Conservation (phyloP, 1,140 invertebrate species). For the Patella vulgata region DNA sequence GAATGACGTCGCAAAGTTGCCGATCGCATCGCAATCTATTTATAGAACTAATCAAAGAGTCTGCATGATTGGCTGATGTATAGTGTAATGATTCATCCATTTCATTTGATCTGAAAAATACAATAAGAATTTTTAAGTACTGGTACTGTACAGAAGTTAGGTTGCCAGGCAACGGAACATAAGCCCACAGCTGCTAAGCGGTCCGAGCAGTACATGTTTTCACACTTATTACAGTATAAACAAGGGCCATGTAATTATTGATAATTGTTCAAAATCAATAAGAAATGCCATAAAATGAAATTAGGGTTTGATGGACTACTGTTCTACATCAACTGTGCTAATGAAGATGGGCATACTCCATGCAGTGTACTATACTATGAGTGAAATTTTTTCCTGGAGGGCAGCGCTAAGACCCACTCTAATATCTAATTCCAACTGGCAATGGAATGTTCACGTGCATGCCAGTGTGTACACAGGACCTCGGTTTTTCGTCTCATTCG, state of each 20-base stretch:
- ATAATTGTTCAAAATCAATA: neutral
- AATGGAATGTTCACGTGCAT: too few relatives aligned
- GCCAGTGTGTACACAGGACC: too few relatives aligned
- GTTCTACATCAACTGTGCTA: too few relatives aligned
- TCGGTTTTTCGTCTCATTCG: too few relatives aligned
- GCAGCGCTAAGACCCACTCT: too few relatives aligned
- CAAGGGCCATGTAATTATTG: neutral
- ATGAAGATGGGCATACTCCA: too few relatives aligned
- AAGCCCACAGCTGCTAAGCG: neutral
- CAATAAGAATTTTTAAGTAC: neutral
- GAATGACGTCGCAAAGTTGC: slow-evolving; percentile 83
- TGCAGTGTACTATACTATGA: too few relatives aligned
- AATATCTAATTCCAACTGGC: too few relatives aligned
- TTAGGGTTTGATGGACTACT: neutral
- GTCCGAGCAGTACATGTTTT: neutral
- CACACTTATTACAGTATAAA: neutral
- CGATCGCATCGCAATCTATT: slow-evolving; percentile 74
- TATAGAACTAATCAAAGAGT: slow-evolving; percentile 39
- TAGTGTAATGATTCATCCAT: slow-evolving; percentile 51
- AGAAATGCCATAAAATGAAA: neutral
- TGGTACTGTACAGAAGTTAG: neutral
- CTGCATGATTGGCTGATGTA: slow-evolving; percentile 48
- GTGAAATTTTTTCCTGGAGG: too few relatives aligned
- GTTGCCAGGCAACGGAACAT: too few relatives aligned
- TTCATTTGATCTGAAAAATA: neutral